phyloP scores from a whole-genome alignment of 2,888 invertebrate species.

The Drosophila suboccidentalis region DNA sequence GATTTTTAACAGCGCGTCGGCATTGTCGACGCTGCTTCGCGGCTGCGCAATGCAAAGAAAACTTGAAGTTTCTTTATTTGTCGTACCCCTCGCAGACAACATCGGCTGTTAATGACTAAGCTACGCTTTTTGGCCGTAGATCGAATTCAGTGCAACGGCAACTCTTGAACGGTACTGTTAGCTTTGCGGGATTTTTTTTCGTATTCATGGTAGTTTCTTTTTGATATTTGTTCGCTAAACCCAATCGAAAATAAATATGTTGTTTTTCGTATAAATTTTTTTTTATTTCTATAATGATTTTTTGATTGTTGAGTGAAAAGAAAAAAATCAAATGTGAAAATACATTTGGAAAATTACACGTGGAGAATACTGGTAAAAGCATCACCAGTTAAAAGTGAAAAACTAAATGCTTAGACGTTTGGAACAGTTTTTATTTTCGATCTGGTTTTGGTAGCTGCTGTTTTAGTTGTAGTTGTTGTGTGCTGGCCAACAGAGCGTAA shows the following conservation, averaged over 20 bases:
- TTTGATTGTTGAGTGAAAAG: conserved; percentile 48
- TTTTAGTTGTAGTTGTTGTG: conserved; percentile 24
- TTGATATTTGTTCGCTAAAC: conserved; percentile 5
- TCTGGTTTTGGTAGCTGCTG: conserved; percentile 43
- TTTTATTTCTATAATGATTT: conserved; percentile 31
- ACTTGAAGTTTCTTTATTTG: conserved; percentile 41
- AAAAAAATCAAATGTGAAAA: conserved; percentile 32
- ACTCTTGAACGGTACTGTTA: conserved; percentile 85
- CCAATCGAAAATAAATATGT: conserved; percentile 12
- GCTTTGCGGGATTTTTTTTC: conserved; percentile 66
- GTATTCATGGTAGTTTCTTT: conserved; percentile 32
- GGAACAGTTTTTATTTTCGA: conserved; percentile 69
- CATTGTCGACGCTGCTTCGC: conserved; percentile 41
- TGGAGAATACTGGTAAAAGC: conserved; percentile 46
- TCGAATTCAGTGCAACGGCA: conserved; percentile 85
- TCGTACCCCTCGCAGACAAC: conserved; percentile 18
- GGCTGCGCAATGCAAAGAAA: conserved; percentile 63
- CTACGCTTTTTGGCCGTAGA: conserved; percentile 74
- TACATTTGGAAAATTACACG: conserved; percentile 40
- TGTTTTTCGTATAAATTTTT: conserved; percentile 13
- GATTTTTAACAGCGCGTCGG: conserved; percentile 16
- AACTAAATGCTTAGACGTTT: conserved; percentile 73
- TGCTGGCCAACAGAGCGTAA: conserved; percentile 60
- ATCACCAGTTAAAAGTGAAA: conserved; percentile 70
- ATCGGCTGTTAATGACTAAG: conserved; percentile 46